Evolutionary conservation across 37 sponge, comb jelly and placozoan genomes (phyloP).

Genomic region (Chondrosia reniformis): DNA sequence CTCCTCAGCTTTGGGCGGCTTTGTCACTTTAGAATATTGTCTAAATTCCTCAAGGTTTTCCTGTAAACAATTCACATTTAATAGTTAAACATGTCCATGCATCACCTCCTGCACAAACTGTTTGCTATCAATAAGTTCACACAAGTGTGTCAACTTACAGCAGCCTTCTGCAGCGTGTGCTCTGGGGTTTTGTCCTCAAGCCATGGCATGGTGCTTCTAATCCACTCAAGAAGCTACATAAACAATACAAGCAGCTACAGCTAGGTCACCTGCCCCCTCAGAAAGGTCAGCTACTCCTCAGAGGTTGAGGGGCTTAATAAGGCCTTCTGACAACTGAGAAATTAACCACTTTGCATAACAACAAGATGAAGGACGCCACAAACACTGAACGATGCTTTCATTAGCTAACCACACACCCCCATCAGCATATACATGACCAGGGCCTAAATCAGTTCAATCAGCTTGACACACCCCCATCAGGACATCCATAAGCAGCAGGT

Average conservation of each 20-base stretch:
- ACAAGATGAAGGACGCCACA: too few relatives aligned
- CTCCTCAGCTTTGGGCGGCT: slow-evolving; percentile 95
- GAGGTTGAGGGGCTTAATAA: too few relatives aligned
- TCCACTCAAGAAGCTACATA: slow-evolving; percentile 92
- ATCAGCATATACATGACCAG: too few relatives aligned
- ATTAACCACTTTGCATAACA: too few relatives aligned
- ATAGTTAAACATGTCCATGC: background rate
- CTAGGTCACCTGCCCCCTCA: too few relatives aligned
- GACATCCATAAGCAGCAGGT: too few relatives aligned
- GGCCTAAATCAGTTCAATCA: too few relatives aligned
- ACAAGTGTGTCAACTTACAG: slow-evolving; percentile 21
- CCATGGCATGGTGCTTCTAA: slow-evolving; percentile 78
- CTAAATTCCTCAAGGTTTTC: slow-evolving; percentile 87
- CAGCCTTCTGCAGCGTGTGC: slow-evolving; percentile 62
- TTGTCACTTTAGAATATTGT: slow-evolving; percentile 67
- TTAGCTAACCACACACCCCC: too few relatives aligned
- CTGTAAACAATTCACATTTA: slow-evolving; percentile 12
- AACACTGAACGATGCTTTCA: too few relatives aligned
- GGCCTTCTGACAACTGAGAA: too few relatives aligned
- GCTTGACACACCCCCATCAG: too few relatives aligned
- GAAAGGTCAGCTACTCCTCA: too few relatives aligned
- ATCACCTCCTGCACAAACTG: background rate
- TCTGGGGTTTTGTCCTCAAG: slow-evolving; percentile 67
- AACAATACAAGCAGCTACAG: background rate
- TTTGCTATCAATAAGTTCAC: background rate